Conservation (phyloP, 2,113 vertebrate species). For the Pogona vitticeps region DNA sequence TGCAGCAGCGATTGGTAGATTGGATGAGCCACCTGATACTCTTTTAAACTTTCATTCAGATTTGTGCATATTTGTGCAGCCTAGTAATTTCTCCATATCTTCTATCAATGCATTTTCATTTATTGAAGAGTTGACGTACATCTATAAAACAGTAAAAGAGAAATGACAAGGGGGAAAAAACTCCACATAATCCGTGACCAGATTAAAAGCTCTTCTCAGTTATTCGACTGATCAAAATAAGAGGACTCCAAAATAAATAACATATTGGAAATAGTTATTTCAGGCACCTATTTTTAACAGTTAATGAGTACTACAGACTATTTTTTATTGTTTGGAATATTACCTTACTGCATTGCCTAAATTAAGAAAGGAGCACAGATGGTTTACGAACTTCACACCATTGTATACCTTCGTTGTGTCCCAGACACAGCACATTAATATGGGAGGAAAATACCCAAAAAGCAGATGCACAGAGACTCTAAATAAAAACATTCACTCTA, state of each 20-base stretch:
- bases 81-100: constrained; percentile 8
- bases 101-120: constrained; percentile 10
- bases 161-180: not conserved
- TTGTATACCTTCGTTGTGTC: not conserved
- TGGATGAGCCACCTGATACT: not conserved
- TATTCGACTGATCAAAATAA: not conserved
- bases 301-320: not conserved
- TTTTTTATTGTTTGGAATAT: not conserved
- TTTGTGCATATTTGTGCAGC: rapidly evolving
- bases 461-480: no score
- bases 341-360: not conserved
- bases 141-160: not conserved
- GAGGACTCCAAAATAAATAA: not conserved
- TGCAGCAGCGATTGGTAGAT: not conserved
- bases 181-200: not conserved
- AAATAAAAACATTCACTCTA: not conserved
- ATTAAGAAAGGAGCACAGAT: not conserved
- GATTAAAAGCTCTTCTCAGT: not conserved
- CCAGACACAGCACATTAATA: not conserved
- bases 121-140: not conserved
- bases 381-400: not conserved
- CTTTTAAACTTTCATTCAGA: not conserved
- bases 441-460: not conserved
- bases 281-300: not conserved
- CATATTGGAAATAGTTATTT: not conserved